Base-by-base conservation (phyloP, 2,888 invertebrate species). In the Diarsia mendica region DNA sequence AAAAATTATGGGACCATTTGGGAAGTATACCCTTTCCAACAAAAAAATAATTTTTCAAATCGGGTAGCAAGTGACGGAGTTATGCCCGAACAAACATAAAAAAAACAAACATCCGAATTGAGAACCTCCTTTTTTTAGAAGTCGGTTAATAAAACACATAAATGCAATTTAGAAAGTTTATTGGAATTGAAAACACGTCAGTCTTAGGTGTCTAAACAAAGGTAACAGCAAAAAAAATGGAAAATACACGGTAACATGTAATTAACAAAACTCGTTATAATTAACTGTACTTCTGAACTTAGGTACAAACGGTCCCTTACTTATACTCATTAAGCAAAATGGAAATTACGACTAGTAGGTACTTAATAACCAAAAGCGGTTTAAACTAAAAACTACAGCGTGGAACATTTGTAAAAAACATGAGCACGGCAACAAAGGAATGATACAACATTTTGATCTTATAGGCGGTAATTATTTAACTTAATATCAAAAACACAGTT, bases 401-500 rank as follows among this genome's bases (percentile, higher is more conserved):
- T 76, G 61, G 75, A 49, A 69, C 39, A 39, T 44, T 67, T 63
- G 39, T 73, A 64, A 46, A 65, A 65, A 53, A 58, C 28, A 71
- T 72, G 67, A 80, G 63, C 75, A 81, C 67, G 61, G 82, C 76
- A 79, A 65, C 74, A 69, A 72, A 83, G 88, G 85, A 87, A 86
- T 86, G 88, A 83, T 82, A 73, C 63, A 78, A 82, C 46, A 80
- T 78, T 78, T 79, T 85, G 81, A 87, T 85, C 78, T 58, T 72
- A 79, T 78, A 90, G 87, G 84, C 88, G 85, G 85, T 82, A 81
- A 74, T 64, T 83, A 76, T 71, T 76, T 33, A 79, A 80, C 86
- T 77, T 73, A 72, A 33, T 63, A 71, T 76, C 28, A 77, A 77
- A 58, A 69, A 71, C 48, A 46, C 44, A 23, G 15, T 33, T 46